These are phyloP conservation scores for Malthinus flaveolus DNA, from an alignment of 2,888 invertebrate species.

Conservation along the genomic window DNA sequence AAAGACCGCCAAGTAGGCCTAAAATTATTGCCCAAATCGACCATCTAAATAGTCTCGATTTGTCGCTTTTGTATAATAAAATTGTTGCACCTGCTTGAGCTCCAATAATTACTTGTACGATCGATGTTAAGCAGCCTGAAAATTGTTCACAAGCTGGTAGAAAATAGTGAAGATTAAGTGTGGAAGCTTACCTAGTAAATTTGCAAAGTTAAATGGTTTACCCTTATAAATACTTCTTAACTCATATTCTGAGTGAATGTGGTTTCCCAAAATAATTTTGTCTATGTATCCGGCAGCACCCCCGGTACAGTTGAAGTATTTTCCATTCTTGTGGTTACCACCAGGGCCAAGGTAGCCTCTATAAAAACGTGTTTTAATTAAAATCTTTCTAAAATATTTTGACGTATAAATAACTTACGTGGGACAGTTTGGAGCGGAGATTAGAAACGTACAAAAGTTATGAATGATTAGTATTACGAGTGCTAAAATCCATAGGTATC, in stretches of 20 bases:
- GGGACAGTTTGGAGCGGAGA: constrained; percentile 80
- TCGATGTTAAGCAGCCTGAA: constrained; percentile 68
- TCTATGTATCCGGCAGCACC: constrained; percentile 86
- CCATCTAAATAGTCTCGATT: constrained; percentile 62
- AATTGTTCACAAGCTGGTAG: constrained; percentile 60
- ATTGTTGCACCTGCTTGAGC: constrained; percentile 79
- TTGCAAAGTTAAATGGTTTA: too few relatives aligned
- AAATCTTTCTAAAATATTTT: neutral
- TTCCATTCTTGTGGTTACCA: constrained; percentile 64
- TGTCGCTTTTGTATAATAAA: constrained; percentile 66
- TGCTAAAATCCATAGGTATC: constrained; percentile 69
- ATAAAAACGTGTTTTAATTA: too few relatives aligned
- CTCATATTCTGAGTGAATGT: constrained; percentile 66
- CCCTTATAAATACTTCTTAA: constrained; percentile 59
- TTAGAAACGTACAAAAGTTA: constrained; percentile 69
- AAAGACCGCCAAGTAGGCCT: constrained; percentile 62
- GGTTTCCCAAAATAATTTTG: constrained; percentile 63
- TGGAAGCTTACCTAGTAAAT: constrained; percentile 63
- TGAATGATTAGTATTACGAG: constrained; percentile 66
- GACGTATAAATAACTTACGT: constrained; percentile 60
- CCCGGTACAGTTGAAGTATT: constrained; percentile 74
- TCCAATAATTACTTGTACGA: constrained; percentile 70
- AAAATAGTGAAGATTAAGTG: constrained; percentile 27
- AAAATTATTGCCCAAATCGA: constrained; percentile 56
- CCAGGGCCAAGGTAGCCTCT: constrained; percentile 84